Evolutionary conservation across 2,797 vertebrate species (phyloP), one percentile per base, ranked within the genome.

Genomic region (Lycodopsis pacificus): DNA sequence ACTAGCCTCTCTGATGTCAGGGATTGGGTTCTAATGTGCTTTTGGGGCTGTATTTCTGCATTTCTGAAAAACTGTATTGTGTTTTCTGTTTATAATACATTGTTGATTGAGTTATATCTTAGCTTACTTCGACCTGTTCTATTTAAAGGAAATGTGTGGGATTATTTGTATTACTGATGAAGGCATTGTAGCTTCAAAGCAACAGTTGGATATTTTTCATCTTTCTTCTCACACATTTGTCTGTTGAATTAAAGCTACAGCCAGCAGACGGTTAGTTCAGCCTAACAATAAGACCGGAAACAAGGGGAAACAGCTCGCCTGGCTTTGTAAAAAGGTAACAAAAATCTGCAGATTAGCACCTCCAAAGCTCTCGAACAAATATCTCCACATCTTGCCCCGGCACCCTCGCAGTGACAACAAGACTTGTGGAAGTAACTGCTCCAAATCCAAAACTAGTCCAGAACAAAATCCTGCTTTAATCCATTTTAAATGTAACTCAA

Each of bases 1-100:
- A 80, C 48, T 63, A 65, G 30, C 34, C 49, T 66, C 72, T 79
- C 42, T 71, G 27, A 61, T 73, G 61, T 36, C 42, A 15, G 25
- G 30, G 13, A 36, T 62, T 30, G 9, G 27, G 67, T 77, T 80
- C 63, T 30, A 54, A 84, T 73, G 6, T 7, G 7, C 46, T 67
- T 30, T 48, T 56, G 5, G 3, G 5, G 1, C 36, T 27, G 30
- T 1, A 2, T 25, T 11, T 53, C 22, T 51, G 20, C 30, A 48
- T 48, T 48, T 7, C 12, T 44, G 8, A 10, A 30, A 30, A 46
- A 44, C 14, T 3, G 14, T 62, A 8, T 22, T 32, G 27, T 36
- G 42, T 49, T 27, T 68, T 49, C 11, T 44, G 25, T 49, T 51
- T 30, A 4, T 63, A 30, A 20, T 40, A 27, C 2, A 57, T 58